These are phyloP conservation scores for Rhopalosiphum nymphaeae DNA, from an alignment of 2,888 invertebrate species.

Conservation along the genomic window DNA sequence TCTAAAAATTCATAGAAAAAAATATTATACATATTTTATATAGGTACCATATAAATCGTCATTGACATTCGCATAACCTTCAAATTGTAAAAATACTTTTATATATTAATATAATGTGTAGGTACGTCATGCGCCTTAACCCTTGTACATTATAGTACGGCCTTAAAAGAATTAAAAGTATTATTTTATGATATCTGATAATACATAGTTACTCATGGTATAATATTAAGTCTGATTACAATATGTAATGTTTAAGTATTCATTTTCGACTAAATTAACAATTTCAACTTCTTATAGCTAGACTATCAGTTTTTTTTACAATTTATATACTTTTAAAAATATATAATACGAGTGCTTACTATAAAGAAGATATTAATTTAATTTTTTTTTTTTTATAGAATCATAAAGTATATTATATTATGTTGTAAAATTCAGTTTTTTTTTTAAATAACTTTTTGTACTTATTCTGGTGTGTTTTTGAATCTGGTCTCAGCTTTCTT, in stretches of 20 bases:
- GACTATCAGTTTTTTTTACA: background rate
- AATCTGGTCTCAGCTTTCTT: background rate
- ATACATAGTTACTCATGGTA: background rate
- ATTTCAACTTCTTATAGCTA: background rate
- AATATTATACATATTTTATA: background rate
- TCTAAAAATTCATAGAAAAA: background rate
- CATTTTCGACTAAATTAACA: background rate
- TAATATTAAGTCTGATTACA: background rate
- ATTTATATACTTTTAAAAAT: too few relatives aligned
- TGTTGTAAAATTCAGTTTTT: background rate
- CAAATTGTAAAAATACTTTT: background rate
- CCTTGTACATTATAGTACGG: background rate
- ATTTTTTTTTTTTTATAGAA: background rate
- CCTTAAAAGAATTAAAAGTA: background rate
- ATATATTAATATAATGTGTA: background rate
- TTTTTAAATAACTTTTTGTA: background rate
- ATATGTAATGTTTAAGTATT: background rate
- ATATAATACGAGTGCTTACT: too few relatives aligned
- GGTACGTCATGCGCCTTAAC: background rate
- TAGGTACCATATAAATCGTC: background rate
- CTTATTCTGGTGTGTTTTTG: background rate
- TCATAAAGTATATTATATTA: background rate
- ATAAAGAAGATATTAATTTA: too few relatives aligned
- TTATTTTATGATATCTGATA: background rate
- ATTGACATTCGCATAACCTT: slow-evolving; percentile 17